phyloP scores from a whole-genome alignment of 2,888 invertebrate genomes.

The Fragum whitleyi region DNA sequence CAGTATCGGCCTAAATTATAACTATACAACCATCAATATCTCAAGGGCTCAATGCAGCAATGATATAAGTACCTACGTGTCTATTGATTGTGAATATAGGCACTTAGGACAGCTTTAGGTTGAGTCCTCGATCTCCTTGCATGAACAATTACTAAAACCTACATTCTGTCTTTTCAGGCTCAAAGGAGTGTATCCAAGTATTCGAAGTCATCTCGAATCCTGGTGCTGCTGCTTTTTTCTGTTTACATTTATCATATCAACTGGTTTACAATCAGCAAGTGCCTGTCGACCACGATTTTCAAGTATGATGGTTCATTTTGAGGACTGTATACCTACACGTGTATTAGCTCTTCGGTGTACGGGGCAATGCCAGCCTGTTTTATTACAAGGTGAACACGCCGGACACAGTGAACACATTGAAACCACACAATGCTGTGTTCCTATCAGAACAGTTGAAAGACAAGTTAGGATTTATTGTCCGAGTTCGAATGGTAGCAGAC shows the following conservation, averaged over 20 bases:
- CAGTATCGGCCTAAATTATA: too few relatives aligned
- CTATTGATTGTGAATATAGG: too few relatives aligned
- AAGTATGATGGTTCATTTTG: slow-evolving; percentile 10
- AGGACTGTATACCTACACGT: slow-evolving; percentile 31
- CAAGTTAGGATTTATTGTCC: slow-evolving; percentile 7
- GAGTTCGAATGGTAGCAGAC: neutral
- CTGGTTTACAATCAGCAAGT: neutral
- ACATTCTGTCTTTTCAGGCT: too few relatives aligned
- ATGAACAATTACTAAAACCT: too few relatives aligned
- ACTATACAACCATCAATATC: too few relatives aligned
- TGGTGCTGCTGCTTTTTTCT: neutral
- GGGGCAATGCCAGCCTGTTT: neutral
- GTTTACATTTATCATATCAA: neutral
- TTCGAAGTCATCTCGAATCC: neutral
- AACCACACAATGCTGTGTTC: neutral
- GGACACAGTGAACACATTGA: neutral
- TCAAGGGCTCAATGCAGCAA: too few relatives aligned
- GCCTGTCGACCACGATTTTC: slow-evolving; percentile 24
- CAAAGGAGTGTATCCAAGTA: neutral
- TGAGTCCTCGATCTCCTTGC: too few relatives aligned
- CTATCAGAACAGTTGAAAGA: neutral
- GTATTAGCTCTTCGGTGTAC: slow-evolving; percentile 6
- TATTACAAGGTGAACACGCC: neutral
- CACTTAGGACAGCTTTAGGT: too few relatives aligned
- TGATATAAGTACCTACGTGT: too few relatives aligned